A percentile compares a stretch with the other conserved stretches of the same genome.
Evolutionary conservation across 2,797 vertebrate genomes (phyloP).

Genomic region (Xenops minutus): DNA sequence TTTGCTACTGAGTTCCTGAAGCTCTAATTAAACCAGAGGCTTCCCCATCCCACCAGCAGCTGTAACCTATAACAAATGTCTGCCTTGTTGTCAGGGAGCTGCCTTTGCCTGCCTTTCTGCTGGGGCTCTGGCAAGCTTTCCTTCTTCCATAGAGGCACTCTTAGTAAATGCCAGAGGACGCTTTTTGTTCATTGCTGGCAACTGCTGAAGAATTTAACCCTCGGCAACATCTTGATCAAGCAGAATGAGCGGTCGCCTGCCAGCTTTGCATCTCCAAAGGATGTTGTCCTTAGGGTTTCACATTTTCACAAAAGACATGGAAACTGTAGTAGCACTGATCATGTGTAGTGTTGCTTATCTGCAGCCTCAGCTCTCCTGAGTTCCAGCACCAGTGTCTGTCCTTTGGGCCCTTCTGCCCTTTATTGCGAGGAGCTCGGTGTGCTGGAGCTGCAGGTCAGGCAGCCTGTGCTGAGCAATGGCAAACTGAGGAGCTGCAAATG

Average conservation of each 20-base stretch:
- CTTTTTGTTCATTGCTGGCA: conserved; percentile 49
- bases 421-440: background rate
- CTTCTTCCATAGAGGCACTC: conserved; percentile 53
- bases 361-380: background rate
- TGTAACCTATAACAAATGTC: conserved; percentile 36
- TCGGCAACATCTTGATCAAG: conserved; percentile 12
- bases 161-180: conserved; percentile 74
- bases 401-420: background rate
- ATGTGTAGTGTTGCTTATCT: background rate
- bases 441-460: background rate
- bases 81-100: conserved; percentile 41
- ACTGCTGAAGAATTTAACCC: conserved; percentile 45
- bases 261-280: background rate
- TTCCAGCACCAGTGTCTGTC: background rate
- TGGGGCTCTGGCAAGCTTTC: conserved; percentile 57
- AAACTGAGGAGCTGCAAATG: background rate
- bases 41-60: background rate
- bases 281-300: background rate
- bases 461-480: background rate
- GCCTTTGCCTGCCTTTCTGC: conserved; percentile 41
- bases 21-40: conserved; percentile 8
- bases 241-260: background rate
- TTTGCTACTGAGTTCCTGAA: background rate
- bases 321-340: background rate
- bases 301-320: background rate